A percentile compares a stretch with the other conserved stretches of the same genome.
These are phyloP conservation scores for Mythimna lalbum DNA, from an alignment of 2,888 invertebrate genomes.

Conservation along the genomic window DNA sequence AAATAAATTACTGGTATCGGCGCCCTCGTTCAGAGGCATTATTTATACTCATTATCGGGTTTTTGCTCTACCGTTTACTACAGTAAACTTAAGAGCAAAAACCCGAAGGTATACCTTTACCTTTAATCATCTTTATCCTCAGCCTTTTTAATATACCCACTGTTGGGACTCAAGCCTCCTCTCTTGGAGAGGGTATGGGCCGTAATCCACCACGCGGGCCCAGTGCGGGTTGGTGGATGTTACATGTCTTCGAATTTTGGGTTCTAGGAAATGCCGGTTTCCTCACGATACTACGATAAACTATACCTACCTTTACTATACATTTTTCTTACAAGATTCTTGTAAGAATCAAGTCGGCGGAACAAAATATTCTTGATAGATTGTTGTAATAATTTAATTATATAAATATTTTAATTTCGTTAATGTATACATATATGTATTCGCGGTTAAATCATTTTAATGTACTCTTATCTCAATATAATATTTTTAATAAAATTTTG, in stretches of 20 bases:
- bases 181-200: no score
- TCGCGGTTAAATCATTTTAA: background rate
- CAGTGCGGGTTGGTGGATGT: no score
- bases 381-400: background rate
- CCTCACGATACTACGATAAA: no score
- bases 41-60: constrained; percentile 20
- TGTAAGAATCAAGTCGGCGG: background rate
- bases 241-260: no score
- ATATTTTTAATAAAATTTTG: constrained; percentile 7
- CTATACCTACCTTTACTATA: no score
- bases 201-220: no score
- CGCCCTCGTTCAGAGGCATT: constrained; percentile 24
- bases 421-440: background rate
- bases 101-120: no score
- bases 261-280: no score
- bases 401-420: background rate
- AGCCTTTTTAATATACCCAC: no score
- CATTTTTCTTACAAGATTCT: background rate
- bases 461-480: constrained; percentile 1
- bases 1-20: constrained; percentile 40
- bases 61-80: background rate
- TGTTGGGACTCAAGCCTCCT: no score
- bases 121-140: no score
- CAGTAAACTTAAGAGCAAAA: no score
- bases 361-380: background rate